Evolutionary conservation across 2,113 vertebrate genomes (phyloP).

Genomic region (Cyphomyrus discorhynchus): DNA sequence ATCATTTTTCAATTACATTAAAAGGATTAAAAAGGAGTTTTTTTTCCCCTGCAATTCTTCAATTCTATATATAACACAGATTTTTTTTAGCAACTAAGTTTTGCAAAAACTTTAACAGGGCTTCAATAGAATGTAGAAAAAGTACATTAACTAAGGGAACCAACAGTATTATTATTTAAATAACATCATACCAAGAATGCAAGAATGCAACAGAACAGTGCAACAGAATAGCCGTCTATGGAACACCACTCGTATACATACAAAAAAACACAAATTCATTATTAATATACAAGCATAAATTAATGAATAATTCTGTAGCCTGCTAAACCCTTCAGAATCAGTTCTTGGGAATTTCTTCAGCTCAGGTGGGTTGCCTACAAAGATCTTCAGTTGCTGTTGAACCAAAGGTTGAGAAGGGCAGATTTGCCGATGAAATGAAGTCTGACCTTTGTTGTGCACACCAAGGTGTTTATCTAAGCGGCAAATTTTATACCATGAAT

Average conservation of each 20-base stretch:
- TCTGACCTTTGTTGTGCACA: not conserved
- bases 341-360: not conserved
- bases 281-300: not conserved
- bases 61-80: constrained; percentile 5
- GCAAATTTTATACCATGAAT: not conserved
- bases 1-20: constrained; percentile 3
- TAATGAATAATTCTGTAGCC: not conserved
- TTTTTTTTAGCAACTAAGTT: not conserved
- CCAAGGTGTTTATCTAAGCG: not conserved
- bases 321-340: not conserved
- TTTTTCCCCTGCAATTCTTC: not conserved
- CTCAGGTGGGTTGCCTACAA: not conserved
- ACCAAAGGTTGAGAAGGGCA: not conserved
- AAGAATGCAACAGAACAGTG: not conserved
- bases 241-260: not conserved
- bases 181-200: not conserved
- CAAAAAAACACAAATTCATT: not conserved
- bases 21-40: not conserved
- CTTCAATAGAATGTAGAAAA: not conserved
- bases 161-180: not conserved
- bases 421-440: not conserved
- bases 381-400: not conserved
- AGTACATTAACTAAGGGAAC: not conserved
- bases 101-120: not conserved
- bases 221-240: not conserved